These are phyloP conservation scores for Ectemnius cavifrons DNA, from an alignment of 2,888 invertebrate genomes.

Conservation along the genomic window DNA sequence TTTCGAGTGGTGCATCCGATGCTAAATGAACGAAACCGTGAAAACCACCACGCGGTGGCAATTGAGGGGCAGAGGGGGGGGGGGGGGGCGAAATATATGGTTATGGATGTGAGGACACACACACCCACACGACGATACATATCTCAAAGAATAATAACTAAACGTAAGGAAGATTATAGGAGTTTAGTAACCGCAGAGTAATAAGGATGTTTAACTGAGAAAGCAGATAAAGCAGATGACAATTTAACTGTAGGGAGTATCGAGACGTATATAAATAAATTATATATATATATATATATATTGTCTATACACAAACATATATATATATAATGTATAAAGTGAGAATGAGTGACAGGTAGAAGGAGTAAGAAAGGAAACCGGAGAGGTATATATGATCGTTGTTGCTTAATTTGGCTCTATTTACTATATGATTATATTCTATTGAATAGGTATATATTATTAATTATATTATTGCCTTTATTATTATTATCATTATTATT, in stretches of 20 bases:
- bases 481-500: constrained; percentile 56
- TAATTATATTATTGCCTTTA: constrained; percentile 52
- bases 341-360: constrained; percentile 10
- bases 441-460: constrained; percentile 76
- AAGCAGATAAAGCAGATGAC: constrained; percentile 38
- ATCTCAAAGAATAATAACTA: constrained; percentile 78
- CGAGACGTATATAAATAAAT: constrained; percentile 52
- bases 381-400: constrained; percentile 67
- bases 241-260: constrained; percentile 64
- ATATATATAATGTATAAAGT: constrained; percentile 32
- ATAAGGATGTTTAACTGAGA: constrained; percentile 51
- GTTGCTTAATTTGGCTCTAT: constrained; percentile 78
- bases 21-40: neutral
- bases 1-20: neutral
- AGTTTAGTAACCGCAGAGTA: constrained; percentile 62
- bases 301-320: constrained; percentile 24
- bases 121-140: constrained; percentile 76
- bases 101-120: constrained; percentile 46
- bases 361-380: constrained; percentile 10
- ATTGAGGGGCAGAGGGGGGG: no score
- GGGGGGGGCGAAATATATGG: constrained; percentile 9
- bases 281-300: constrained; percentile 39
- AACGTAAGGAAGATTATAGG: constrained; percentile 71
- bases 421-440: constrained; percentile 77
- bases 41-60: neutral